Evolutionary conservation across 2,113 vertebrate genomes (phyloP), one percentile per base, ranked within the genome.

Genomic region (Bombycilla garrulus): DNA sequence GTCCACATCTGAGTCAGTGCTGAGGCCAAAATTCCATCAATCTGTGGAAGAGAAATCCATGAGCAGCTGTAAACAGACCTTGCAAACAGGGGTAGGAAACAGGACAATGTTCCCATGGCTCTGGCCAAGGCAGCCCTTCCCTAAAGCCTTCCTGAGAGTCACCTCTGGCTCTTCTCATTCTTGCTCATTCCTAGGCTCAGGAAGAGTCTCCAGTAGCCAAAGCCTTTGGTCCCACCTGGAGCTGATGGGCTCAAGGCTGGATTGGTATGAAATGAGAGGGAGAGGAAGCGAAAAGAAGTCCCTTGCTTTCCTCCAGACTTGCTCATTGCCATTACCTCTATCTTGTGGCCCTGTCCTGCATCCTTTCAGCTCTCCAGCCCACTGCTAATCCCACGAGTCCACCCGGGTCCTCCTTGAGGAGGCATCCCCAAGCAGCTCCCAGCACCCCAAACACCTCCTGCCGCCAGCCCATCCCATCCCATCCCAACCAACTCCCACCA

Each of bases 1-100:
- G 24, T 25, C 42, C 31, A 12, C 0, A 0, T 12, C 21, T 14
- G 35, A 71, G 22, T 13, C 53, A 71, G 20, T 1, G 5, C 25
- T 73, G 64, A 73, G 24, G 33, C 38, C 58, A 53, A 58, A 78
- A 58, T 31, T 58, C 36, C 8, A 12, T 5, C 53, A 15, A 29
- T 7, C 20, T 21, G 0, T 31, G 56, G 71, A 77, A 38, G 10
- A 70, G 50, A 47, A 77, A 14, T 26, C 47, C 35, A 15, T 2
- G n/a, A 57, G 12, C 11, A 48, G 35, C 23, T 61, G 69, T n/a
- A 40, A 51, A 28, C 33, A 25, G 21, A 54, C 12, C 22, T 66
- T 51, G 58, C n/a, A 35, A 16, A 3, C 1, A 24, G 11, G 48
- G 45, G 9, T 24, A 42, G 40, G 50, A 45, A 23, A 16, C 3